These are phyloP conservation scores for Melangyna quadrimaculata DNA, from an alignment of 2,888 invertebrate genomes.

Conservation along the genomic window DNA sequence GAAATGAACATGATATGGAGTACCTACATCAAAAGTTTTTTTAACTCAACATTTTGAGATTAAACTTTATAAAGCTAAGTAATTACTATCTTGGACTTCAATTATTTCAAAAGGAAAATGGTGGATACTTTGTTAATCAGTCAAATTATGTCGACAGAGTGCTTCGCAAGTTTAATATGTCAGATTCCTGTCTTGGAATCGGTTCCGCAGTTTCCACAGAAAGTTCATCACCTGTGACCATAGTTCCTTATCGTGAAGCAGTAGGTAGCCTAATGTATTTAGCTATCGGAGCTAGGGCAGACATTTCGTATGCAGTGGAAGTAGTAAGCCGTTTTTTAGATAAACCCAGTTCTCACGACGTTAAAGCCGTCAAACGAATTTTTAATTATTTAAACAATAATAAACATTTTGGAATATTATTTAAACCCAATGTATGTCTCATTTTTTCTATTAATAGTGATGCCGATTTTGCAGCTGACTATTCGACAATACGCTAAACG, in stretches of 20 bases:
- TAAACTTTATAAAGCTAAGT: neutral
- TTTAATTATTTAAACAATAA: conserved; percentile 23
- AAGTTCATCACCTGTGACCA: neutral
- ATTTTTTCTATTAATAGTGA: conserved; percentile 41
- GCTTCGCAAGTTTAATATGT: conserved; percentile 64
- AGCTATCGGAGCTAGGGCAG: conserved; percentile 38
- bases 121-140: conserved; percentile 59
- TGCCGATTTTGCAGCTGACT: conserved; percentile 70
- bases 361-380: conserved; percentile 9
- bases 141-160: conserved; percentile 44
- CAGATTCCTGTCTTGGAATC: conserved; percentile 37
- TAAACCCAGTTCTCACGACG: neutral
- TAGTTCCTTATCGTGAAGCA: conserved; percentile 55
- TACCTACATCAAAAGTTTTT: neutral
- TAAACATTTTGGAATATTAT: conserved; percentile 15
- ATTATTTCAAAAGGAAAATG: conserved; percentile 4
- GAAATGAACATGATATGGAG: neutral
- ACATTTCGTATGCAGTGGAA: conserved; percentile 48
- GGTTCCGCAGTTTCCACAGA: conserved; percentile 1
- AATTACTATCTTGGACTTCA: conserved; percentile 27
- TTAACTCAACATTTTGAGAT: conserved; percentile 10
- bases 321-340: conserved; percentile 36
- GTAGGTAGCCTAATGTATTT: conserved; percentile 61
- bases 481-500: conserved; percentile 66
- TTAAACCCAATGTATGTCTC: conserved; percentile 11